phyloP scores from a whole-genome alignment of 2,888 invertebrate species.

The Protophormia terraenovae region DNA sequence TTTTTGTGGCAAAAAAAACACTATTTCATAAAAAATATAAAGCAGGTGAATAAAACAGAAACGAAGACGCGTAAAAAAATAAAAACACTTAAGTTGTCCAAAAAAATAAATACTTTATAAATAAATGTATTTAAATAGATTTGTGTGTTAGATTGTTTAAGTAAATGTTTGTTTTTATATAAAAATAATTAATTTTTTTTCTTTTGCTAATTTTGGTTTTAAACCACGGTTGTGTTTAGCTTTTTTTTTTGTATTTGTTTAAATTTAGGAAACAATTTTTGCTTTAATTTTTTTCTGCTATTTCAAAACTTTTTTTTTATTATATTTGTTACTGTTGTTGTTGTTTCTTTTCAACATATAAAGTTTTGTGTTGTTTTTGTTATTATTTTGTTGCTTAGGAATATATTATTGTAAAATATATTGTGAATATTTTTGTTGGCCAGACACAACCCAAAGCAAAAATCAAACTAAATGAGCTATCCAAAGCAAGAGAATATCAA shows the following conservation, averaged over 20 bases:
- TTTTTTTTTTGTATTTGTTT: not conserved
- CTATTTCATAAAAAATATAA: conserved; percentile 31
- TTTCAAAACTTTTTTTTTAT: conserved; percentile 23
- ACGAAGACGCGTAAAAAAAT: not conserved
- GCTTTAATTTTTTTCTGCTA: not conserved
- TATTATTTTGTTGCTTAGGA: conserved; percentile 33
- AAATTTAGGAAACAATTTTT: conserved; percentile 32
- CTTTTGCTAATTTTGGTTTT: not conserved
- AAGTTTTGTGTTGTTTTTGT: not conserved
- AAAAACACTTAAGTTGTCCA: not conserved
- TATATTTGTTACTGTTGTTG: too few relatives aligned
- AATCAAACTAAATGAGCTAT: conserved; percentile 75
- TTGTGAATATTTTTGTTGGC: conserved; percentile 69
- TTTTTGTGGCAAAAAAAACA: conserved; percentile 7
- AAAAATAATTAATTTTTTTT: not conserved
- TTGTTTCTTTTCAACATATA: conserved; percentile 23
- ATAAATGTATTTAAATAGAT: too few relatives aligned
- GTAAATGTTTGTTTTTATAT: not conserved
- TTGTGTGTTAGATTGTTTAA: not conserved
- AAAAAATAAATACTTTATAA: too few relatives aligned
- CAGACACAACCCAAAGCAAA: conserved; percentile 79
- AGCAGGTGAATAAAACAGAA: not conserved
- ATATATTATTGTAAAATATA: conserved; percentile 50
- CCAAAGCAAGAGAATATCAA: conserved; percentile 74
- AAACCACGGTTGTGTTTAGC: conserved; percentile 17